These are phyloP conservation scores for Coremacera marginata DNA, from an alignment of 2,888 invertebrate species.

Conservation along the genomic window DNA sequence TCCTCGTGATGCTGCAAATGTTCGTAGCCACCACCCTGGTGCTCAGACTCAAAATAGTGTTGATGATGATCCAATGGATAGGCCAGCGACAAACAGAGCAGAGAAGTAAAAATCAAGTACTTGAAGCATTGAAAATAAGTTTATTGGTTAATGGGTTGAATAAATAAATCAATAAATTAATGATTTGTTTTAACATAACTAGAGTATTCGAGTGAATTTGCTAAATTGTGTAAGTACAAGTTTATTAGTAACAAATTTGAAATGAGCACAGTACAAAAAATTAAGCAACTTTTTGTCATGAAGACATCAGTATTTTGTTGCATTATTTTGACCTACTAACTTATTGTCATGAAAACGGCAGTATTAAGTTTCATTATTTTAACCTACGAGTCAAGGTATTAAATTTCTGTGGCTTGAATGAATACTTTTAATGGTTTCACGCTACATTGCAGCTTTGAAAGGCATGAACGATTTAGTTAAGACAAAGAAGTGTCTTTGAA, in stretches of 20 bases:
- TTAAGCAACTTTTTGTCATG: not conserved
- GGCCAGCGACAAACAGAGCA: conserved; percentile 65
- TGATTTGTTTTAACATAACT: too few species aligned
- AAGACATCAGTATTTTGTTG: not conserved
- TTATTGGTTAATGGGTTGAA: not conserved
- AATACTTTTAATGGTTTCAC: conserved; percentile 17
- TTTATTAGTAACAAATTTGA: not conserved
- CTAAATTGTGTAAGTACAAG: not conserved
- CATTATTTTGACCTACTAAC: not conserved
- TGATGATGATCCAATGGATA: conserved; percentile 68
- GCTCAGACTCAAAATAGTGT: conserved; percentile 60
- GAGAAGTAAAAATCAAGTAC: conserved; percentile 65
- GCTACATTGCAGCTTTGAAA: conserved; percentile 23
- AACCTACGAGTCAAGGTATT: not conserved
- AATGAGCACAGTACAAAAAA: not conserved
- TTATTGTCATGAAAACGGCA: not conserved
- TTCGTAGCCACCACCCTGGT: conserved; percentile 58
- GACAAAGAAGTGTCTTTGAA: too few species aligned
- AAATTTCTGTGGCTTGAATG: not conserved
- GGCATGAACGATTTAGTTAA: not conserved
- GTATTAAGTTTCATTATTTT: not conserved
- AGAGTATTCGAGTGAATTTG: not conserved
- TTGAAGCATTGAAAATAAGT: not conserved
- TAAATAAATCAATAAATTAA: too few species aligned
- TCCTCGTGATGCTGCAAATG: conserved; percentile 60